Base-by-base conservation (phyloP, 2,797 vertebrate genomes). In the Saxicola maurus region DNA sequence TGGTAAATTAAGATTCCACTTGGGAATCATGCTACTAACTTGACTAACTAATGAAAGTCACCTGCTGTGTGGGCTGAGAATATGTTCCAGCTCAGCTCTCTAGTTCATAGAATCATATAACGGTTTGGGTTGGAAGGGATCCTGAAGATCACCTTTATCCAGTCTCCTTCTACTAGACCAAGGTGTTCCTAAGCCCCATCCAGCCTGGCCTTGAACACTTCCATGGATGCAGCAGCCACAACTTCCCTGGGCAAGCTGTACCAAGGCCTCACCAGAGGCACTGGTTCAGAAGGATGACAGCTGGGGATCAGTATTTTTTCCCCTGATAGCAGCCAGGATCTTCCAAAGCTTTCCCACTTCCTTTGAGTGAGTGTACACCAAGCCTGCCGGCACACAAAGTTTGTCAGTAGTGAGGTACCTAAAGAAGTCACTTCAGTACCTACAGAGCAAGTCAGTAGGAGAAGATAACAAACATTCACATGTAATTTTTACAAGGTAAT, bases 291-390 rank as follows among this genome's bases (percentile, higher is more conserved):
- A 74, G 23, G 40, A 61, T 10, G 43, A 51, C 59, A 83, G 4
- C 35, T 33, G 19, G 13, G 20, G 8, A 73, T 56, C 51, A 28
- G 1, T 4, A 6, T 1, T 30, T 38, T 15, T 14, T 11, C 7
- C 17, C n/a, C 31, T 13, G 6, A 33, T 4, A 62, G 38, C 38
- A 80, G 31, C 38, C 73, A 71, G 21, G 40, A 42, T 45, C 23
- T 76, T 56, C 40, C 65, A 53, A 37, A 91, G 17, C 16, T 52
- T 55, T 28, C 10, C 1, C 20, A 30, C 3, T 31, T 19, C 17
- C 33, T 28, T 1, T 20, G 35, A 0, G 0, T 8, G 23, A 67
- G 45, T 0, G 0, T 3, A 25, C 46, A 37, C 9, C 3, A 46
- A 7, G 10, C 31, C 72, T 65, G 51, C 38, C 59, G 43, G 31